These are phyloP conservation scores for Anguilla rostrata DNA, from an alignment of 2,113 vertebrate species.

Conservation along the genomic window DNA sequence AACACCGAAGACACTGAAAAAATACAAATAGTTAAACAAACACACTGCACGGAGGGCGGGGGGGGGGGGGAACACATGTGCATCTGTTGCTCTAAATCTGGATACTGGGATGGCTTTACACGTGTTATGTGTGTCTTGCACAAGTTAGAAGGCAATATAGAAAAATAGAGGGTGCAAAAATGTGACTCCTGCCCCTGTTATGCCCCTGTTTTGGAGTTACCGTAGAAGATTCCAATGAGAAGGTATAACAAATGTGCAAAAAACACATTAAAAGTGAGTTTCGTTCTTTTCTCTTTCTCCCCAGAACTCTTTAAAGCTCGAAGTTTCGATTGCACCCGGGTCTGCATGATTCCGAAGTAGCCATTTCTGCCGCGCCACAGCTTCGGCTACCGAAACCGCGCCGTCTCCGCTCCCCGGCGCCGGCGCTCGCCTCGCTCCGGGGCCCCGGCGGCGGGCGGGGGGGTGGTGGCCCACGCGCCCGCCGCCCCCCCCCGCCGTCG, in stretches of 20 bases:
- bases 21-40: constrained; percentile 85
- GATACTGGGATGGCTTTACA: constrained; percentile 98
- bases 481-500: constrained; percentile 32
- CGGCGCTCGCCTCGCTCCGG: no score
- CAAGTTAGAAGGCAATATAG: constrained; percentile 99
- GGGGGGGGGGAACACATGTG: constrained; percentile 76
- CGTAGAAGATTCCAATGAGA: constrained; percentile 94
- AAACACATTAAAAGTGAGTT: constrained; percentile 97
- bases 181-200: constrained; percentile 82
- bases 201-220: constrained; percentile 93
- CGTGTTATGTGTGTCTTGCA: constrained; percentile 94
- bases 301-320: constrained; percentile 83
- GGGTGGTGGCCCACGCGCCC: no score
- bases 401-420: constrained; percentile 54
- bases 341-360: constrained; percentile 93
- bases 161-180: constrained; percentile 94
- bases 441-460: constrained; percentile 37
- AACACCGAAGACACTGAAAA: constrained; percentile 80
- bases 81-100: constrained; percentile 88
- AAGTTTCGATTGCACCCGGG: constrained; percentile 97
- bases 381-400: constrained; percentile 87
- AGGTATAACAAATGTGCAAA: constrained; percentile 99
- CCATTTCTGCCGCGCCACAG: constrained; percentile 95
- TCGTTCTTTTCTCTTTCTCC: constrained; percentile 53
- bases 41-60: constrained; percentile 72